Evolutionary conservation across 2,113 vertebrate species (phyloP).

Genomic region (Perca flavescens): DNA sequence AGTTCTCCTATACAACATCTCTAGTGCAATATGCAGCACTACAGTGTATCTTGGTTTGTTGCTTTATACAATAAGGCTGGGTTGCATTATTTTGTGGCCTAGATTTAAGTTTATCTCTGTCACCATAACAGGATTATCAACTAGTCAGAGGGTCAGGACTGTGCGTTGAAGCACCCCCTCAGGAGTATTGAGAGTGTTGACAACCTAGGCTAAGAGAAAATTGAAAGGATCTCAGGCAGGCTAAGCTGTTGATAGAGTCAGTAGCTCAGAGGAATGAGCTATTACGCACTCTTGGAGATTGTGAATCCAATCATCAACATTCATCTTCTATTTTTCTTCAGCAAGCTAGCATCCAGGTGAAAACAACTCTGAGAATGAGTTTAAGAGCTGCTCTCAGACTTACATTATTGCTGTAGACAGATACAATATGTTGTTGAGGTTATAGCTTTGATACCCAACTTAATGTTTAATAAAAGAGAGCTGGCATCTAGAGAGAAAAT

Average conservation of each 20-base stretch:
- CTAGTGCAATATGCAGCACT: neutral
- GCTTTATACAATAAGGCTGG: neutral
- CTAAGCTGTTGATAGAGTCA: constrained; percentile 49
- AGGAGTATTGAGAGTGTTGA: constrained; percentile 51
- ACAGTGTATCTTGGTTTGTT: neutral
- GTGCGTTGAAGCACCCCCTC: constrained; percentile 10
- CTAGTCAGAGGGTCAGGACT: constrained; percentile 45
- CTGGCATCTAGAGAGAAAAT: neutral
- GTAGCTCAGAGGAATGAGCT: constrained; percentile 40
- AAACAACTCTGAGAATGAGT: constrained; percentile 9
- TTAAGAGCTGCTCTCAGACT: constrained; percentile 7
- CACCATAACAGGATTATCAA: constrained; percentile 55
- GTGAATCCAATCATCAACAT: constrained; percentile 41
- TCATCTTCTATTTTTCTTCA: constrained; percentile 1
- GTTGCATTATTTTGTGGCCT: constrained; percentile 16
- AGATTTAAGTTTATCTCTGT: constrained; percentile 17
- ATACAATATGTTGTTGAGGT: neutral
- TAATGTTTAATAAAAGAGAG: constrained; percentile 36
- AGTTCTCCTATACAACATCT: neutral
- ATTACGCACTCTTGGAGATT: constrained; percentile 29
- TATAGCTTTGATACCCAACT: constrained; percentile 22
- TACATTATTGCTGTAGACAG: constrained; percentile 11
- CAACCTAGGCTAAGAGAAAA: constrained; percentile 42
- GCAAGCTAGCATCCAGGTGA: neutral
- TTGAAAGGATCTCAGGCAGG: constrained; percentile 45